A percentile compares a stretch with the other conserved stretches of the same genome.
These are phyloP conservation scores for Brenthis hecate DNA, from an alignment of 2,888 invertebrate genomes.

Conservation along the genomic window DNA sequence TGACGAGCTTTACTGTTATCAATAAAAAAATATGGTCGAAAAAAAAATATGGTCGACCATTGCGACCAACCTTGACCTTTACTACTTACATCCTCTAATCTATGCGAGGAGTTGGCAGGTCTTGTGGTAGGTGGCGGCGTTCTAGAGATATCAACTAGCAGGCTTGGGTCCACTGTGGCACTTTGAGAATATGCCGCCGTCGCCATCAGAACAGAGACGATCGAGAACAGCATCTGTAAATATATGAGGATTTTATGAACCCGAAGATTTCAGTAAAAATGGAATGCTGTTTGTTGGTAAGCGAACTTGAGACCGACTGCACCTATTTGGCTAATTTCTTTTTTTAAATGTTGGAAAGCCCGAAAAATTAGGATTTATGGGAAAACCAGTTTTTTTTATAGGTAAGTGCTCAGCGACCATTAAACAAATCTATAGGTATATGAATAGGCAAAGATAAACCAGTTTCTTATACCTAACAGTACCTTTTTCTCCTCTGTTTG, in stretches of 20 bases:
- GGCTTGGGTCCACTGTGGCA: constrained; percentile 10
- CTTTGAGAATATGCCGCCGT: constrained; percentile 41
- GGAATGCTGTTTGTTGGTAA: neutral
- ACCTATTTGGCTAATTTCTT: too few species aligned
- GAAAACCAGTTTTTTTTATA: too few species aligned
- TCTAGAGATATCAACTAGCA: constrained; percentile 35
- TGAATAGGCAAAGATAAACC: too few species aligned
- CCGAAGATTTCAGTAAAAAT: neutral
- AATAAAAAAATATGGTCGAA: too few species aligned
- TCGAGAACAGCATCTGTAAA: constrained; percentile 42
- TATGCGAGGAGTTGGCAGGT: constrained; percentile 21
- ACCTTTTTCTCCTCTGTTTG: too few species aligned
- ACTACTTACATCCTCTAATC: constrained; percentile 53
- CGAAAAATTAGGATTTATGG: too few species aligned
- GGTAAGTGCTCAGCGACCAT: too few species aligned
- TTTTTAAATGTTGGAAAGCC: too few species aligned
- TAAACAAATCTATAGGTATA: too few species aligned
- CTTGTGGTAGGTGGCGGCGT: constrained; percentile 31
- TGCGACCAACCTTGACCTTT: neutral
- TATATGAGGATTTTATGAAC: neutral
- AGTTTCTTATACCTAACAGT: too few species aligned
- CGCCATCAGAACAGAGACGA: constrained; percentile 38
- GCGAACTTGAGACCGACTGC: neutral
- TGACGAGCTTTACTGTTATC: neutral
- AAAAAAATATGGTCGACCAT: neutral